These are phyloP conservation scores for Carassius auratus DNA, from an alignment of 2,113 vertebrate genomes.

Conservation along the genomic window DNA sequence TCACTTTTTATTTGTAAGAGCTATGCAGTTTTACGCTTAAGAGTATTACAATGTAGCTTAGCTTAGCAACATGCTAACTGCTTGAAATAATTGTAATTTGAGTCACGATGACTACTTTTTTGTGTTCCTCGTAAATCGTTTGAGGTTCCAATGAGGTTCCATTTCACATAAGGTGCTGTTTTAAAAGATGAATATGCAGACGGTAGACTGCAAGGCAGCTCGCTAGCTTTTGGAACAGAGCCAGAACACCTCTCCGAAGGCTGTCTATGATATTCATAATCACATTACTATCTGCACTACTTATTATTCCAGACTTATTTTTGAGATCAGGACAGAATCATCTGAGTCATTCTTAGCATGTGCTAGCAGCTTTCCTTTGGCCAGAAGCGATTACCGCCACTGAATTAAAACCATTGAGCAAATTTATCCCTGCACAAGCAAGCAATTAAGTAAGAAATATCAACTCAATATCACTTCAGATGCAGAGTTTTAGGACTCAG, in stretches of 20 bases:
- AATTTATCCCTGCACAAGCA: conserved; percentile 16
- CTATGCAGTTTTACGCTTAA: no score
- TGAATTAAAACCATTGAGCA: conserved; percentile 15
- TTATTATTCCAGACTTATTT: neutral
- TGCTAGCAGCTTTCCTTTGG: conserved; percentile 17
- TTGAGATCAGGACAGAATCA: neutral
- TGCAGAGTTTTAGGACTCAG: conserved; percentile 16
- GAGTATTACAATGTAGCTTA: no score
- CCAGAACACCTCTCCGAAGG: neutral
- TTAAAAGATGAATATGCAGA: neutral
- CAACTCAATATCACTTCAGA: conserved; percentile 31
- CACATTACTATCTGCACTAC: neutral
- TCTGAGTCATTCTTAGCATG: neutral
- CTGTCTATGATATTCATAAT: neutral
- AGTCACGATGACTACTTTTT: neutral
- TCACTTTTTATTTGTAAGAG: no score
- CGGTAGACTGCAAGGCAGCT: neutral
- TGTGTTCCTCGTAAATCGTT: neutral
- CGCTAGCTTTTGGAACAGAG: neutral
- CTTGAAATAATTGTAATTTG: neutral
- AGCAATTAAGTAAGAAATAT: conserved; percentile 40
- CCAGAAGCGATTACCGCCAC: neutral
- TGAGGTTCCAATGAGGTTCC: neutral
- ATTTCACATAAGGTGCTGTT: neutral
- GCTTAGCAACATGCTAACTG: neutral